Percentiles rank a stretch among this genome's conserved stretches.
Evolutionary conservation across 2,888 invertebrate species (phyloP).

Genomic region (Netelia inedita): DNA sequence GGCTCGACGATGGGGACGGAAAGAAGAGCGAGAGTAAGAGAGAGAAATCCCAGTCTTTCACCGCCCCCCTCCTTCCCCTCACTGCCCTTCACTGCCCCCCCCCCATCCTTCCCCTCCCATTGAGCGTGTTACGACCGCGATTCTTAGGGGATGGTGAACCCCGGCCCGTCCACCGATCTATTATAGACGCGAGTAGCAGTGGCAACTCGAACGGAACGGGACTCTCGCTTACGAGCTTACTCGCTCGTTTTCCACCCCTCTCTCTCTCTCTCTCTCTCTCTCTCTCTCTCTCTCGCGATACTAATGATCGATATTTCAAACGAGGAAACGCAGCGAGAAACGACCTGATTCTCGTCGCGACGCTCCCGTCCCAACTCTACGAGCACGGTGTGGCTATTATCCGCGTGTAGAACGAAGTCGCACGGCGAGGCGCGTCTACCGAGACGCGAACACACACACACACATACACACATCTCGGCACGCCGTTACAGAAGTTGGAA

Average conservation of each 20-base stretch:
- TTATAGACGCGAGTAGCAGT: conserved; percentile 17
- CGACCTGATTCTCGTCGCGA: conserved; percentile 21
- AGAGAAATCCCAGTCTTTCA: conserved; percentile 17
- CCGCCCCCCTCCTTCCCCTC: neutral
- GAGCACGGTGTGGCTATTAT: too few relatives aligned
- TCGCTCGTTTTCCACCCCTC: neutral
- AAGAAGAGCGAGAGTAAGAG: conserved; percentile 48
- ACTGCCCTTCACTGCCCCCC: neutral
- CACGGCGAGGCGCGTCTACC: too few relatives aligned
- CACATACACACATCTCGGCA: neutral
- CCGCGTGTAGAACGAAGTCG: too few relatives aligned
- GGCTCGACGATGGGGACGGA: conserved; percentile 51
- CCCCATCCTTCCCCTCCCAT: conserved; percentile 4
- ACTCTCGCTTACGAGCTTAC: conserved; percentile 22
- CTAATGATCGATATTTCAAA: conserved; percentile 47
- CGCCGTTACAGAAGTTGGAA: conserved; percentile 9
- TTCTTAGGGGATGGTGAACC: conserved; percentile 27
- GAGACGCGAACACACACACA: neutral
- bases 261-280: neutral
- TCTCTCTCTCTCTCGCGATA: conserved; percentile 16
- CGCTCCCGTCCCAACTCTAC: neutral
- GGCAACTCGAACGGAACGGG: conserved; percentile 36
- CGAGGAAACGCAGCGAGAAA: neutral
- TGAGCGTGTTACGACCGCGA: conserved; percentile 11
- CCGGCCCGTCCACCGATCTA: conserved; percentile 14